These are phyloP conservation scores for Mermis nigrescens DNA, from an alignment of 2,888 invertebrate genomes.

Conservation along the genomic window DNA sequence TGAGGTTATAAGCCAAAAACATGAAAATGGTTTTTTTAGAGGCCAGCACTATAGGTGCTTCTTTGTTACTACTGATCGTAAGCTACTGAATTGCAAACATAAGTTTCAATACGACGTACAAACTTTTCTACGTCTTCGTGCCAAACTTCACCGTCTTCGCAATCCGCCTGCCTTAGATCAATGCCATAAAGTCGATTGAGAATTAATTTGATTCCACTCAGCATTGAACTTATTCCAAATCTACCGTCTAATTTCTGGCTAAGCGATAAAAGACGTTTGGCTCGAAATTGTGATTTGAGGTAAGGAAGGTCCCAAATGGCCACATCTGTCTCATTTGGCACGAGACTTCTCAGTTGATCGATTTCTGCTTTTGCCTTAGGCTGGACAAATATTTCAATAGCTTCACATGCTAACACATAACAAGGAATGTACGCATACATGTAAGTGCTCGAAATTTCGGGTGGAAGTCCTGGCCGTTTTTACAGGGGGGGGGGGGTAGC, in stretches of 20 bases:
- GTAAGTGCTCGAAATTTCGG: too few species aligned
- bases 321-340: constrained; percentile 6
- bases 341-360: neutral
- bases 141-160: constrained; percentile 66
- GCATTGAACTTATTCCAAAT: neutral
- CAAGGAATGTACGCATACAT: too few species aligned
- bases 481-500: too few species aligned
- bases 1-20: too few species aligned
- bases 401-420: too few species aligned
- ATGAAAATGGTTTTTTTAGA: too few species aligned
- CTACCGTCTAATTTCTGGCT: neutral
- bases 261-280: neutral
- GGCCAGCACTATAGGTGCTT: too few species aligned
- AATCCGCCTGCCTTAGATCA: constrained; percentile 49
- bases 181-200: constrained; percentile 64
- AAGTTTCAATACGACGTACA: constrained; percentile 35
- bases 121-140: constrained; percentile 69
- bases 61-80: too few species aligned
- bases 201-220: constrained; percentile 49
- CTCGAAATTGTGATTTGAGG: constrained; percentile 12
- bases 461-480: too few species aligned
- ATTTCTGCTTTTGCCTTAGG: neutral
- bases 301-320: constrained; percentile 21
- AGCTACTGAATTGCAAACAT: constrained; percentile 1
- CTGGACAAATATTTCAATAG: too few species aligned